Evolutionary conservation across 2,113 vertebrate genomes (phyloP).

Genomic region (Rafetus swinhoei): DNA sequence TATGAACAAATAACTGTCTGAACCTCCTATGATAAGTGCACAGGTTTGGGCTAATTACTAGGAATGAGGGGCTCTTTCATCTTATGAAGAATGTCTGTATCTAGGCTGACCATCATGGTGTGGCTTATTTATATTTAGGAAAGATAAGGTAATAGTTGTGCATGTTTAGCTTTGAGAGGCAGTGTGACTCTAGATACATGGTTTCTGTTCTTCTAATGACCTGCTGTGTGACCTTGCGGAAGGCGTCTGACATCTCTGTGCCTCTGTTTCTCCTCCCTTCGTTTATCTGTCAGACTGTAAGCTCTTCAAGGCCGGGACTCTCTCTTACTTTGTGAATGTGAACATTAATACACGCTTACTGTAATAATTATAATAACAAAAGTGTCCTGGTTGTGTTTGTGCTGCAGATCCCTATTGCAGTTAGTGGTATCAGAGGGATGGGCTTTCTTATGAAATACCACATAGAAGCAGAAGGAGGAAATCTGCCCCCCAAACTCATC

Average conservation of each 20-base stretch:
- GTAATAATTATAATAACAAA: background rate
- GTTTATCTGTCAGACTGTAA: background rate
- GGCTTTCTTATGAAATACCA: conserved; percentile 94
- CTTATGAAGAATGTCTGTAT: background rate
- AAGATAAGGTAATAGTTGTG: background rate
- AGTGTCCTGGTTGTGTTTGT: background rate
- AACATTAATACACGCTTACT: background rate
- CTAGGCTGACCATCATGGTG: background rate
- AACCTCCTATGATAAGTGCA: background rate
- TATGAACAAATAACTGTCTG: background rate
- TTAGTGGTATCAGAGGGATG: conserved; percentile 93
- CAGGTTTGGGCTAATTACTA: background rate
- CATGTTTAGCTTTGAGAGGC: background rate
- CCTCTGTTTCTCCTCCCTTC: background rate
- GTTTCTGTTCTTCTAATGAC: background rate
- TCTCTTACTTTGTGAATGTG: background rate
- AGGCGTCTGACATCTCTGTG: background rate
- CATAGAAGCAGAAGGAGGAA: conserved; percentile 79
- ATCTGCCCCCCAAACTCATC: conserved; percentile 85
- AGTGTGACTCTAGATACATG: background rate
- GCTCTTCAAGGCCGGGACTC: background rate
- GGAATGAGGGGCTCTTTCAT: background rate
- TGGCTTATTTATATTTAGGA: background rate
- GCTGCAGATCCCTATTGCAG: conserved; percentile 92
- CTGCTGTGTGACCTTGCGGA: background rate